Conservation (phyloP, 2,113 vertebrate genomes). For the Bubo blakistoni region DNA sequence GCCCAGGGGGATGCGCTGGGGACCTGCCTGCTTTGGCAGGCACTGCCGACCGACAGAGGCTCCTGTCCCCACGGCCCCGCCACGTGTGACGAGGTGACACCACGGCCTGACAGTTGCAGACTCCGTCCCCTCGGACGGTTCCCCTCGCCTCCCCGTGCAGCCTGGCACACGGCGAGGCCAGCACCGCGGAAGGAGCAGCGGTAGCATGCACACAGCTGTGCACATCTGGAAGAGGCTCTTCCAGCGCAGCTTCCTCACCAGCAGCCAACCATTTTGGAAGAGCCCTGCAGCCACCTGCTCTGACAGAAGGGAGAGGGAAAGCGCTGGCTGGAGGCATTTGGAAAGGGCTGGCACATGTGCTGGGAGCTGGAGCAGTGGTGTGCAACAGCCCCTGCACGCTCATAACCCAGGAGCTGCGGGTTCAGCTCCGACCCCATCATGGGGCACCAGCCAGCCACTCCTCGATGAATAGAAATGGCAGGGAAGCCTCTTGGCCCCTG, state of each 20-base stretch:
- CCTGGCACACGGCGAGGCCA: neutral
- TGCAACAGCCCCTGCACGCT: too few species aligned
- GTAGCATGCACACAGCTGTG: neutral
- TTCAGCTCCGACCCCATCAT: accelerated
- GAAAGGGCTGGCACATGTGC: accelerated
- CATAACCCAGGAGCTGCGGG: neutral
- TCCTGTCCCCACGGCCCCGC: neutral
- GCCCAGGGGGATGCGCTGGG: neutral
- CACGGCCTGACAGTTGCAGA: neutral
- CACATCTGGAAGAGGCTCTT: slow-evolving; percentile 5
- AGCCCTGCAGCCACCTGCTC: neutral
- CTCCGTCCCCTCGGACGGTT: accelerated
- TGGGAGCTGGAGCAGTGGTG: neutral
- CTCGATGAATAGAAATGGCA: accelerated
- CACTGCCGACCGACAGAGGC: neutral
- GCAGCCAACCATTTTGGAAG: neutral
- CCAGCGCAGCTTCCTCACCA: neutral
- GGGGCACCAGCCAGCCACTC: accelerated
- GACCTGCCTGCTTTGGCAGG: neutral
- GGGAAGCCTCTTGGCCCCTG: neutral
- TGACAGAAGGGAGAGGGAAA: neutral
- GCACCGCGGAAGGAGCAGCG: accelerated
- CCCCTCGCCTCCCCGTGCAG: accelerated
- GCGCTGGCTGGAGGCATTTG: neutral
- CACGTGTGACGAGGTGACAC: neutral